Evolutionary conservation across 2,797 vertebrate genomes (phyloP), one percentile per base, ranked within the genome.

Genomic region (Echeneis naucrates): DNA sequence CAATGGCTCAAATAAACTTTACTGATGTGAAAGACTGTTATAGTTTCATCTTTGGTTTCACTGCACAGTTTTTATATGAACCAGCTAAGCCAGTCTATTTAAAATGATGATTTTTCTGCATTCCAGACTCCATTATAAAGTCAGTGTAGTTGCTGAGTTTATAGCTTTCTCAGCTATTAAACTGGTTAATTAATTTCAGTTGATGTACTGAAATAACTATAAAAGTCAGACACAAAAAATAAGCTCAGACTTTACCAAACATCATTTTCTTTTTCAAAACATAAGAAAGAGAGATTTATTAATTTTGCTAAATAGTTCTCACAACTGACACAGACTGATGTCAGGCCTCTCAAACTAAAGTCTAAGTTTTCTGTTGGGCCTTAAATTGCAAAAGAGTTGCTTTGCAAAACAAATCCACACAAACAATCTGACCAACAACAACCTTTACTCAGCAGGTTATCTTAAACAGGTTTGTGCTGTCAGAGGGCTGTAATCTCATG

Each of bases 401-500:
- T 57, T 10, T n/a, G 42, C 70, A 63, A 66, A n/a, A 45, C 45
- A 57, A 47, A 63, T 37, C 40, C n/a, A 45, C 24, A 32, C 21
- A 52, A 64, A 74, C 42, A 23, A 11, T 47, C 30, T 0, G 12
- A 35, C 26, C 66, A 54, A 45, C 75, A 66, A 48, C 79, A 75
- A 24, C 72, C 58, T 83, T 27, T 45, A 64, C 78, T 81, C 84
- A 70, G 84, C 80, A 86, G 84, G 86, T 86, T 78, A 82, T 71
- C 75, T 59, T 73, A 45, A 79, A 87, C 60, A 82, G 86, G 45
- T 76, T 75, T 72, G 60, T 72, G 60, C 75, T 80, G 74, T 87
- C 77, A 83, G 52, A 78, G 74, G 72, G 85, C 87, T 87, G 77
- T 92, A 89, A 92, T 92, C 89, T 90, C 69, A 72, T 35, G 78